These are phyloP conservation scores for Naja naja DNA, from an alignment of 2,113 vertebrate species.

Conservation along the genomic window DNA sequence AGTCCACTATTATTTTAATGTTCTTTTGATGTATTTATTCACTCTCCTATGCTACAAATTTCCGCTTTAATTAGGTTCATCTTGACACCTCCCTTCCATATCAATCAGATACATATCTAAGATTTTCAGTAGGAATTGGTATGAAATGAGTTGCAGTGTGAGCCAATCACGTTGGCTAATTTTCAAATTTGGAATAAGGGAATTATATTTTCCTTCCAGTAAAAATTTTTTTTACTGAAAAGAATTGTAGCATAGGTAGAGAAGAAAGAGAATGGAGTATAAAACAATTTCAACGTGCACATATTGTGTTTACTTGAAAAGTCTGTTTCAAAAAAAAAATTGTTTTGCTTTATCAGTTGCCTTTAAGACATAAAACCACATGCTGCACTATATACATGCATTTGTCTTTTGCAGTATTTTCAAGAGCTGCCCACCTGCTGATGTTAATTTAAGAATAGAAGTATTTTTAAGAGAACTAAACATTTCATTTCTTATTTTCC, in stretches of 20 bases:
- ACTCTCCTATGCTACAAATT: not conserved
- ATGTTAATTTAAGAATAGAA: constrained; percentile 17
- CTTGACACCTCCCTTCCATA: not conserved
- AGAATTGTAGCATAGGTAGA: not conserved
- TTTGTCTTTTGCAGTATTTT: constrained; percentile 17
- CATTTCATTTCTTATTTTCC: constrained; percentile 20
- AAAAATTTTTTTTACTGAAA: not conserved
- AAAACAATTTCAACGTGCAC: not conserved
- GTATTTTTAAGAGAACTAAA: constrained; percentile 29
- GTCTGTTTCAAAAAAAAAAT: not conserved
- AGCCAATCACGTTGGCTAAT: not conserved
- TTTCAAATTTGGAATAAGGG: not conserved
- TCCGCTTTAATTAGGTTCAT: not conserved
- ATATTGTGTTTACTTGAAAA: not conserved
- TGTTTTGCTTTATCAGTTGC: not conserved
- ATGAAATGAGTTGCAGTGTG: not conserved
- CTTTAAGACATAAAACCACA: constrained; percentile 7
- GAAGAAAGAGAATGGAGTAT: not conserved
- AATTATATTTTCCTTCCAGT: not conserved
- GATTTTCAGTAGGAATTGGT: not conserved
- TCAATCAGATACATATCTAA: not conserved
- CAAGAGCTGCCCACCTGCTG: constrained; percentile 2
- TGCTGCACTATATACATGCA: not conserved
- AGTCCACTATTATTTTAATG: not conserved
- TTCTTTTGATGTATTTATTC: not conserved